These are phyloP conservation scores for Lamellibrachia satsuma DNA, from an alignment of 2,888 invertebrate genomes.

Conservation along the genomic window DNA sequence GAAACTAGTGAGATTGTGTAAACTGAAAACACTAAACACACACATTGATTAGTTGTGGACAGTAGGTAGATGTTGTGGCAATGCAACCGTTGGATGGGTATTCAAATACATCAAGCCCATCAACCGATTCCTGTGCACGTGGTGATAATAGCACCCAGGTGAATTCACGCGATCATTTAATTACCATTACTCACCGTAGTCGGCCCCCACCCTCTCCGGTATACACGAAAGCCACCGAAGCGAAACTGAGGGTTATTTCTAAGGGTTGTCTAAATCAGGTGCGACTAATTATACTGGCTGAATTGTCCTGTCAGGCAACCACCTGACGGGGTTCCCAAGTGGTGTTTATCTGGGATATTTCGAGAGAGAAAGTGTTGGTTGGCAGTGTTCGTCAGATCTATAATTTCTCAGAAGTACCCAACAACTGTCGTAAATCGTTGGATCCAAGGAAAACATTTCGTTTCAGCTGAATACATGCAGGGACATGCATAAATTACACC, in stretches of 20 bases:
- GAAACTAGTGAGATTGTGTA: background rate
- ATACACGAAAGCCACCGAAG: background rate
- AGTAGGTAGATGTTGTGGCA: background rate
- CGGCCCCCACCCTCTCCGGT: background rate
- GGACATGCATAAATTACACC: too few relatives aligned
- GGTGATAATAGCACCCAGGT: background rate
- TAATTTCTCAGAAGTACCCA: background rate
- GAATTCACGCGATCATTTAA: constrained; percentile 4
- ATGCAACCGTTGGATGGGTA: background rate
- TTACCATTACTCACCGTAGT: background rate
- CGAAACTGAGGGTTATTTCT: background rate
- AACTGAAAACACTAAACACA: background rate
- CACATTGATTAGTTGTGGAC: background rate
- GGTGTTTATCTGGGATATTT: background rate
- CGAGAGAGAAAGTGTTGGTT: background rate
- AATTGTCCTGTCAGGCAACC: background rate
- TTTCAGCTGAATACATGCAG: background rate
- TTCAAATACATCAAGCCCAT: background rate
- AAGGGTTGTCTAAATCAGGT: background rate
- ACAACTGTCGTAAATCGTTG: background rate
- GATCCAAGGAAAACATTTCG: background rate
- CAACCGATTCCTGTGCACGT: background rate
- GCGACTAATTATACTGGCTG: background rate
- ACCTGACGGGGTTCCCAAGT: background rate
- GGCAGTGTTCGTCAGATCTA: background rate